Evolutionary conservation across 2,113 vertebrate species (phyloP).

Genomic region (Embiotoca jacksoni): DNA sequence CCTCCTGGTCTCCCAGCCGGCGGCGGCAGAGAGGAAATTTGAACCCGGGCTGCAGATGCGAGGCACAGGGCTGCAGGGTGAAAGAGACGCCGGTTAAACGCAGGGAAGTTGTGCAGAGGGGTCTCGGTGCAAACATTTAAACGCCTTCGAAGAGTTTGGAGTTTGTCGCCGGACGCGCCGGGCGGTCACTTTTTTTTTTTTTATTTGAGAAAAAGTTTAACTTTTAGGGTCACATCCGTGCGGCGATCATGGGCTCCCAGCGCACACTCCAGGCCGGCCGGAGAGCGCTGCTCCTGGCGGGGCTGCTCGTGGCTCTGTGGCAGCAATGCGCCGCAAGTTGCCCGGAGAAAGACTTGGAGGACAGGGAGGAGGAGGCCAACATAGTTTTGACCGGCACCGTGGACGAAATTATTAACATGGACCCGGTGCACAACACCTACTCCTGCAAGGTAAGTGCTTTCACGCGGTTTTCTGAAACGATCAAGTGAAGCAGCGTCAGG

Average conservation of each 20-base stretch:
- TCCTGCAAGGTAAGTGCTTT: constrained; percentile 92
- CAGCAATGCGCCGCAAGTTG: constrained; percentile 83
- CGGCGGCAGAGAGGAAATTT: constrained; percentile 77
- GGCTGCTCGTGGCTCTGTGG: constrained; percentile 74
- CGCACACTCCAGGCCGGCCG: constrained; percentile 66
- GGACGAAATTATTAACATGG: constrained; percentile 97
- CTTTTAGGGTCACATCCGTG: constrained; percentile 45
- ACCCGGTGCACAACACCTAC: constrained; percentile 96
- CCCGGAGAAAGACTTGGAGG: constrained; percentile 92
- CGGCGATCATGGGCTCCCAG: constrained; percentile 72
- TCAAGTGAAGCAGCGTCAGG: background rate
- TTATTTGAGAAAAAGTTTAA: constrained; percentile 52
- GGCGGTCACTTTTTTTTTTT: background rate
- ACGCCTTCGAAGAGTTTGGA: constrained; percentile 34
- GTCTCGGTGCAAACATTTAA: background rate
- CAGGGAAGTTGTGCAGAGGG: constrained; percentile 63
- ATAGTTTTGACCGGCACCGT: constrained; percentile 96
- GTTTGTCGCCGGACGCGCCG: constrained; percentile 24
- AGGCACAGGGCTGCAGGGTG: constrained; percentile 56
- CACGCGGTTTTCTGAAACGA: background rate
- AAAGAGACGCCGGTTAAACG: constrained; percentile 7
- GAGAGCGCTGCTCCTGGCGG: constrained; percentile 76
- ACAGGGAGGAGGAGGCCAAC: constrained; percentile 92
- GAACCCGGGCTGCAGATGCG: constrained; percentile 73
- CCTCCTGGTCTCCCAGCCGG: constrained; percentile 79